Percentiles rank a stretch among this genome's conserved stretches.
Conservation (phyloP, 1,140 invertebrate genomes). For the Scylla paramamosain region DNA sequence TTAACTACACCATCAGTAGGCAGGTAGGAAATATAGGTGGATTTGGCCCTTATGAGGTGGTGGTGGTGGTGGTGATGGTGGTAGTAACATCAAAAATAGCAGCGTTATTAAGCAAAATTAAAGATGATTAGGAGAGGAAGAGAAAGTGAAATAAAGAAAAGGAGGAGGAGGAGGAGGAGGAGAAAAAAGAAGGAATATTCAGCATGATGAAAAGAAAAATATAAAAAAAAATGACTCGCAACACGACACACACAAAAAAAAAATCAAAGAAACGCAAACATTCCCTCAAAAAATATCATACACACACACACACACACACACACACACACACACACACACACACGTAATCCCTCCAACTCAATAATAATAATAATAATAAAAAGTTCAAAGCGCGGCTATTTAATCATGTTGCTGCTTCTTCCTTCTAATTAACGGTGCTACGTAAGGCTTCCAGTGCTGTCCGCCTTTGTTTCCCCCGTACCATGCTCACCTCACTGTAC, state of each 20-base stretch:
- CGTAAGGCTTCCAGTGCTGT: neutral
- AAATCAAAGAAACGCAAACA: neutral
- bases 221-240: too few relatives aligned
- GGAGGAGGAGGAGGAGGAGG: neutral
- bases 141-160: neutral
- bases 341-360: neutral
- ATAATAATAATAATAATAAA: too few relatives aligned
- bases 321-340: constrained; percentile 42
- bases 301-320: constrained; percentile 24
- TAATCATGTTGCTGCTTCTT: neutral
- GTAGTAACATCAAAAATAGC: too few relatives aligned
- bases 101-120: neutral
- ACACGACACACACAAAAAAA: neutral
- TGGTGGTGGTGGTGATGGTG: too few relatives aligned
- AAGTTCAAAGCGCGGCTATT: neutral
- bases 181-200: neutral
- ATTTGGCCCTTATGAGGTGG: too few relatives aligned
- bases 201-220: neutral
- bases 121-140: neutral
- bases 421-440: neutral
- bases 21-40: too few relatives aligned
- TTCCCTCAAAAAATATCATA: neutral
- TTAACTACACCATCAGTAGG: too few relatives aligned
- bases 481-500: too few relatives aligned
- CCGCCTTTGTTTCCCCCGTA: neutral